Base-by-base conservation (phyloP, 1,140 invertebrate genomes). In the Tyrophagus putrescentiae region DNA sequence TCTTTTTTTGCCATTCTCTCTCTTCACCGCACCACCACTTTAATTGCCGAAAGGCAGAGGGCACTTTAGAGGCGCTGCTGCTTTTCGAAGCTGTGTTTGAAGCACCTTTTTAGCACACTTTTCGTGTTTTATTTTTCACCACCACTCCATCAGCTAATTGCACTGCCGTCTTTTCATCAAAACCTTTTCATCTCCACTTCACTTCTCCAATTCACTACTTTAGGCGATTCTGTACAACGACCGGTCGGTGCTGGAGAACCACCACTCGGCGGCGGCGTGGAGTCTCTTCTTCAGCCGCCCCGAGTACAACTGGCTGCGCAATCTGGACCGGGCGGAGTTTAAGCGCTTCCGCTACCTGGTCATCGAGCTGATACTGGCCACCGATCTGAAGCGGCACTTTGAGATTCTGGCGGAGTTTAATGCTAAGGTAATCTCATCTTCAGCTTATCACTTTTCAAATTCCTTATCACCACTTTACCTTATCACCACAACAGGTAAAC, bases 381-480 rank as follows among this genome's bases (percentile, higher is more conserved):
- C 91, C 1, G 91, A 95, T 74, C 93, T 97, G 84, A 93, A 89
- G 23, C 86, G 89, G 70, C 92, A 97, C 74, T 95, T 92, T 72
- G 90, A 96, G 71, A 89, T 95, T 71, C 76, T 95, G 64, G 84
- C 87, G 64, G 95, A 94, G 75, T 97, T 96, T 74, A 65, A 75
- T 72, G 68, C 72, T 60, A 64, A 68, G 62, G 66, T 68, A 54
- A 67, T 70, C 21, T 67, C 23, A 34, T 27, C 21, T 23, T 50
- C n/a, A 23, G 7, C 39, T n/a, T 36, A 9, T 57, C 54, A 29
- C 54, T 57, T 48, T 11, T 48, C 34, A 16, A 21, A 36, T 53
- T 42, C 36, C 4, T 29, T 60, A 21, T 21, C 25, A 25, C 18
- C 33, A 16, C 31, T 60, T 3, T 21, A 11, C 31, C 11, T 60